Base-by-base conservation (phyloP, 2,888 invertebrate species). In the Synanthedon formicaeformis region DNA sequence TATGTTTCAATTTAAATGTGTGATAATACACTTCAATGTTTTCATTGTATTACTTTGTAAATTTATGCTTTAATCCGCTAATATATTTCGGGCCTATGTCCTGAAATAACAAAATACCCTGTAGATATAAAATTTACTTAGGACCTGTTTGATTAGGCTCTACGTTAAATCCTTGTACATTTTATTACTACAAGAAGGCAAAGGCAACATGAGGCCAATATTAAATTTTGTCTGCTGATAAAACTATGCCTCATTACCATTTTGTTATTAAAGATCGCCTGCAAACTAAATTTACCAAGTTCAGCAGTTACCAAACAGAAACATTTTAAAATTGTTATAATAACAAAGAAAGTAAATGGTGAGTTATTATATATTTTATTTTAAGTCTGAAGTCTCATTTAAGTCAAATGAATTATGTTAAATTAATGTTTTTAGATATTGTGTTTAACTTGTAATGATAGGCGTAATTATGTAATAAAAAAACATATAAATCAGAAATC, bases 91-190 rank as follows among this genome's bases (percentile, higher is more conserved):
- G 16, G 49, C 23, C 16, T 49, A 57, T 63, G 62, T 62, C 66
- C 63, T 63, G 64, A 60, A 64, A 70, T 60, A 70, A 68, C 66
- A 71, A 60, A 65, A 65, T 62, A 62, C 55, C 51, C 54, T 60
- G 57, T 58, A 62, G 58, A 64, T 70, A 67, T 71, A 61, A 67
- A 64, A 68, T 72, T 72, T 68, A 64, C 62, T 70, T 70, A 69
- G 73, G 70, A 54, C 41, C 41, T 64, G 66, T 69, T 72, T 71
- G 61, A 40, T 27, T 56, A 54, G 57, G 54, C 52, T 50, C 50
- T 53, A 54, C 53, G 56, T 56, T 58, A 58, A 34, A 58, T 58
- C 55, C 56, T 14, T 54, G 40, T 48, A 50, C 51, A 52, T 56
- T 56, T 55, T 55, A 55, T 54, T 57, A 56, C 50, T 49, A 53